Evolutionary conservation across 2,113 vertebrate species (phyloP), one percentile per base, ranked within the genome.

Genomic region (Barnardius zonarius): DNA sequence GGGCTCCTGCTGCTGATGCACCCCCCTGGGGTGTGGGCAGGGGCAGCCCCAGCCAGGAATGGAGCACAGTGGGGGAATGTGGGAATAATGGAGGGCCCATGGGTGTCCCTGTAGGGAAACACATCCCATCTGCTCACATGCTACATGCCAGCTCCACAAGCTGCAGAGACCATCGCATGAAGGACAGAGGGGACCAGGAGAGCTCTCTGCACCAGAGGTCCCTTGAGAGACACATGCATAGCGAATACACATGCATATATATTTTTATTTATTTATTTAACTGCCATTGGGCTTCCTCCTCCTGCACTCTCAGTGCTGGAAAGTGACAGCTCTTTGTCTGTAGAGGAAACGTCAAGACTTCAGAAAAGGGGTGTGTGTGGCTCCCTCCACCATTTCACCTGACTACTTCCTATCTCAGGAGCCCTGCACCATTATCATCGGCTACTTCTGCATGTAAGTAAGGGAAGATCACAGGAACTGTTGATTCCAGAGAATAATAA

Each of bases 351-450:
- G 2, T 68, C 79, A 88, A 68, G 88, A 57, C 59, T 76, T 66
- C 52, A 72, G 75, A 57, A 54, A 78, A 73, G 75, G 44, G 63
- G 57, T 2, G 7, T 74, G 9, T 63, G 67, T 33, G 49, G 68
- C 43, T 90, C 57, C 63, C 52, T 76, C 72, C 76, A 51, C 85
- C 75, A 87, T 73, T 81, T 77, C 88, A 66, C 72, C 49, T 17
- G 18, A 66, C 77, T 31, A 8, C 68, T 62, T 64, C 70, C 57
- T 17, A 46, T 28, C 83, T 41, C 49, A 17, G 57, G 72, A 10
- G 0, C 49, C 57, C 48, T 33, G 16, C 31, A 12, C 63, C 0
- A 0, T 24, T 52, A 23, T 23, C 70, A 28, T 15, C 0, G 0
- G 39, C 70, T 51, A 33, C 62, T 52, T 54, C 88, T 46, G 44